Evolutionary conservation across 2,888 invertebrate genomes (phyloP).

Genomic region (Epistrophe eligans): DNA sequence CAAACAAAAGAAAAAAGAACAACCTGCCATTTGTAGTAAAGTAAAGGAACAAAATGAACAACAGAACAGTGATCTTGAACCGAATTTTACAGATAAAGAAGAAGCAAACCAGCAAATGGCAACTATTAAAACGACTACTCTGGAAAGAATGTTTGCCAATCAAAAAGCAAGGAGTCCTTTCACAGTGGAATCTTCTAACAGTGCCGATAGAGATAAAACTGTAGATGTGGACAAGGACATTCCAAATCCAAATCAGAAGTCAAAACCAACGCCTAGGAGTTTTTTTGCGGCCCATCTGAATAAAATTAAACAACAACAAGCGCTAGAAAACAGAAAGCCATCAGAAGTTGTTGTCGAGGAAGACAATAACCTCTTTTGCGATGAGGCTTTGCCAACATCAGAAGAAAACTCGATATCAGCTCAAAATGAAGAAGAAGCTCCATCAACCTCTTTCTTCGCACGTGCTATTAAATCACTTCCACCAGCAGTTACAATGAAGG

Average conservation of each 20-base stretch:
- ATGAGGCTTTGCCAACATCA: slow-evolving; percentile 37
- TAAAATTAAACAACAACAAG: slow-evolving; percentile 76
- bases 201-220: neutral
- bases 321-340: neutral
- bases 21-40: neutral
- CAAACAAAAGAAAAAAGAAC: slow-evolving; percentile 79
- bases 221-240: neutral
- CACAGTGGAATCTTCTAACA: neutral
- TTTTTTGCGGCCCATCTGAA: slow-evolving; percentile 78
- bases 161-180: slow-evolving; percentile 4
- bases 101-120: neutral
- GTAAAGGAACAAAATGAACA: neutral
- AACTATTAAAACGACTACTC: neutral
- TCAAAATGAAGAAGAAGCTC: slow-evolving; percentile 2
- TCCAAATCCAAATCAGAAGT: neutral
- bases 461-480: slow-evolving; percentile 12
- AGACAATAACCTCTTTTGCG: slow-evolving; percentile 28
- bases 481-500: neutral
- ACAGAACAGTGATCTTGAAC: neutral
- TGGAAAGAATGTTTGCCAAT: slow-evolving; percentile 52
- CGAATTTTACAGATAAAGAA: neutral
- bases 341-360: neutral
- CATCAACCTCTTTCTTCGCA: neutral
- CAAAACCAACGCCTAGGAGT: slow-evolving; percentile 73
- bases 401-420: slow-evolving; percentile 24